A percentile compares a stretch with the other conserved stretches of the same genome.
These are phyloP conservation scores for Laupala kohalensis DNA, from an alignment of 1,140 invertebrate species.

Conservation along the genomic window DNA sequence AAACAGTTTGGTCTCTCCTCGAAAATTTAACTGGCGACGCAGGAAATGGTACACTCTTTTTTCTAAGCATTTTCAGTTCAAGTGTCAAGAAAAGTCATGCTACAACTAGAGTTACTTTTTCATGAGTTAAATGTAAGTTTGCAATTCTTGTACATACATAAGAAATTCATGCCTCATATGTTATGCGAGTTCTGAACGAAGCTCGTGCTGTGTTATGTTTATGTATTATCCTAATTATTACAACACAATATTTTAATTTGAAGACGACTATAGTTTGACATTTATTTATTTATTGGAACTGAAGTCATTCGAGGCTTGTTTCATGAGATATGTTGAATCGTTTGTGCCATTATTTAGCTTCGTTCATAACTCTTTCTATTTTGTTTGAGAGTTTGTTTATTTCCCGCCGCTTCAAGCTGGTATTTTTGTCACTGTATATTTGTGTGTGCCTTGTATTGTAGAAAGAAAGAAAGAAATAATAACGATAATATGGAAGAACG, in stretches of 20 bases:
- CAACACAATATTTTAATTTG: background rate
- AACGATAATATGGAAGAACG: constrained; percentile 2
- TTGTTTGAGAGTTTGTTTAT: background rate
- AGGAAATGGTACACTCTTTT: too few species aligned
- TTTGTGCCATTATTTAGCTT: background rate
- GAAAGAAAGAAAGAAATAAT: constrained; percentile 12
- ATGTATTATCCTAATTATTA: background rate
- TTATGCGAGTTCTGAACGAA: background rate
- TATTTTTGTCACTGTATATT: constrained; percentile 13
- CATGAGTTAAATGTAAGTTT: background rate
- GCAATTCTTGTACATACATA: background rate
- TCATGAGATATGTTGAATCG: background rate
- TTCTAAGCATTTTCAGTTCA: background rate
- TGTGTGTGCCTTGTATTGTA: constrained; percentile 14
- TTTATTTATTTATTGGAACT: background rate
- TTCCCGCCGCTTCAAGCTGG: constrained; percentile 1
- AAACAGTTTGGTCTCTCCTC: too few species aligned
- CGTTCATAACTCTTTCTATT: background rate
- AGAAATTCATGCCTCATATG: background rate
- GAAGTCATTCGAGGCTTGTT: background rate
- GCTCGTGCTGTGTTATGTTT: background rate
- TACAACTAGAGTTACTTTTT: background rate
- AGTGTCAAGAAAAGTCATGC: background rate
- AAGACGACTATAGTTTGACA: background rate
- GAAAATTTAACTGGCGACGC: too few species aligned